Evolutionary conservation across 2,888 invertebrate genomes (phyloP).

Genomic region (Alviniconcha strummeri): DNA sequence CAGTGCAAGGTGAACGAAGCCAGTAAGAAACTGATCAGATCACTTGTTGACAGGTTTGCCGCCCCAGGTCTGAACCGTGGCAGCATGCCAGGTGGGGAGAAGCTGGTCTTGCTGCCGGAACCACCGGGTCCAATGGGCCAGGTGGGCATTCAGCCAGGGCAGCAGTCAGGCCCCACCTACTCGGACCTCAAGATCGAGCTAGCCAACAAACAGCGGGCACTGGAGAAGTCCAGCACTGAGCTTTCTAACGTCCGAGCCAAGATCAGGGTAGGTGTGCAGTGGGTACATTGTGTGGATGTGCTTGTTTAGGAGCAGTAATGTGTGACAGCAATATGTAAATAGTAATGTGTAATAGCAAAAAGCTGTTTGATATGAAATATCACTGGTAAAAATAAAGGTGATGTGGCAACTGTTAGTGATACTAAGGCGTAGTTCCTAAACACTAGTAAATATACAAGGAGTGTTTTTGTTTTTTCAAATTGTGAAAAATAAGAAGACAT

Average conservation of each 20-base stretch:
- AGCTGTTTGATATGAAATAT: too few relatives aligned
- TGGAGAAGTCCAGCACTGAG: conserved; percentile 53
- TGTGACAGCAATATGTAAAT: neutral
- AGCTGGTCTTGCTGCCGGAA: neutral
- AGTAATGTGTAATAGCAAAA: too few relatives aligned
- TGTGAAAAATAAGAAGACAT: too few relatives aligned
- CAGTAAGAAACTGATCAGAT: too few relatives aligned
- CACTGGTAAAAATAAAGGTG: too few relatives aligned
- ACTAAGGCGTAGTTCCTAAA: too few relatives aligned
- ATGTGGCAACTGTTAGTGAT: too few relatives aligned
- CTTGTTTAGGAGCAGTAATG: too few relatives aligned
- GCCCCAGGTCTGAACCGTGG: neutral
- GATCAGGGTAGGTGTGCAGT: conserved; percentile 49
- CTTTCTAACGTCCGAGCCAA: conserved; percentile 53
- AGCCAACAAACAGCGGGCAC: conserved; percentile 47
- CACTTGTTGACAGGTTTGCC: neutral
- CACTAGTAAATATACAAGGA: too few relatives aligned
- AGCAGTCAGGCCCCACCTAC: neutral
- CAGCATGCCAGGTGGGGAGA: conserved; percentile 2
- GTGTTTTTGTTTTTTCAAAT: too few relatives aligned
- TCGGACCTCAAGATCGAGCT: conserved; percentile 31
- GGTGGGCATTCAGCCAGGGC: neutral
- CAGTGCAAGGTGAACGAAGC: too few relatives aligned
- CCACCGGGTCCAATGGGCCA: neutral
- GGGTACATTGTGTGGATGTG: too few relatives aligned